These are phyloP conservation scores for Lithophane leautieri DNA, from an alignment of 2,888 invertebrate genomes.

Conservation along the genomic window DNA sequence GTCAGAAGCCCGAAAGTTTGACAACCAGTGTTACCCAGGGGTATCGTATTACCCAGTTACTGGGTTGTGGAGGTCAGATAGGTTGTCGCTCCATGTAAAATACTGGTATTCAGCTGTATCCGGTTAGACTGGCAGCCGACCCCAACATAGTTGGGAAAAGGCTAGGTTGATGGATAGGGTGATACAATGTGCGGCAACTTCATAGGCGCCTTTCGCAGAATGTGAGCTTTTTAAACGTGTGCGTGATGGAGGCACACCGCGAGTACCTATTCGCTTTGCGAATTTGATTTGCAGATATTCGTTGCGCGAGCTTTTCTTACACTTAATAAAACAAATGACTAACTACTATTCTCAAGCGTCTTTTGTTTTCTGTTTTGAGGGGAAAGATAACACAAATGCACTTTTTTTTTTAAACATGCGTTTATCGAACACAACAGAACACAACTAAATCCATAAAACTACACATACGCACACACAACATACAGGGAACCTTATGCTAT, in stretches of 20 bases:
- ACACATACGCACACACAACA: too few species aligned
- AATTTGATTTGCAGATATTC: background rate
- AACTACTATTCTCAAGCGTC: background rate
- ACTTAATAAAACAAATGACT: background rate
- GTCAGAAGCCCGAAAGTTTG: too few species aligned
- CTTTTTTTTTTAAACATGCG: background rate
- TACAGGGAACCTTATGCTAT: slow-evolving; percentile 7
- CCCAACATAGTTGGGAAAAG: too few species aligned
- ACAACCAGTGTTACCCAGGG: too few species aligned
- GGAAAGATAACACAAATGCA: too few species aligned
- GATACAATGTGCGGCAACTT: background rate
- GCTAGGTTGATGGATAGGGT: too few species aligned
- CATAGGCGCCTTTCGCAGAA: background rate
- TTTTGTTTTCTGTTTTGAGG: background rate
- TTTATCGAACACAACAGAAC: background rate
- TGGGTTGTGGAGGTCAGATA: too few species aligned
- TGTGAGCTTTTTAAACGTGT: background rate
- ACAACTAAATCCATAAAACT: background rate
- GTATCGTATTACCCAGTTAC: too few species aligned
- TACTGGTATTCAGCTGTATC: too few species aligned
- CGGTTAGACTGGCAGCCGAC: too few species aligned
- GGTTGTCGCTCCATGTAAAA: too few species aligned
- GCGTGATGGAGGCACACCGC: background rate
- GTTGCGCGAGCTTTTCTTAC: background rate
- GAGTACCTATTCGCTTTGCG: background rate